These are phyloP conservation scores for Pteronura brasiliensis DNA, from an alignment of 2,113 vertebrate species.

Conservation along the genomic window DNA sequence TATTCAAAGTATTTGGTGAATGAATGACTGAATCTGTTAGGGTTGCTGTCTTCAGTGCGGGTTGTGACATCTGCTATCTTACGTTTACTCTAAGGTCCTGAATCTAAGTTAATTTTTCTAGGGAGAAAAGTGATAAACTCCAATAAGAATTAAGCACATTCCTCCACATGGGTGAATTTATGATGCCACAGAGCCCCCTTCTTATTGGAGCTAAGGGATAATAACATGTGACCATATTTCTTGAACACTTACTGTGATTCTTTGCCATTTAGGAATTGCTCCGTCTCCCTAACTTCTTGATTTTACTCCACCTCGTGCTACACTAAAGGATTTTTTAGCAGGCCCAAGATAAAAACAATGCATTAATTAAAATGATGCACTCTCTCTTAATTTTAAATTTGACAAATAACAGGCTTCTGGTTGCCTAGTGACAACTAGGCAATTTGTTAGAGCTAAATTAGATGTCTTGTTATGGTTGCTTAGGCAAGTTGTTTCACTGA, in stretches of 20 bases:
- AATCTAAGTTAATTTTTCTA: neutral
- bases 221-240: neutral
- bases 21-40: neutral
- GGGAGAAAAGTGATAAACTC: neutral
- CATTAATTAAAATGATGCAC: constrained; percentile 30
- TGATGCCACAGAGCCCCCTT: neutral
- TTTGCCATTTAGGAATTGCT: neutral
- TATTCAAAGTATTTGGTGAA: neutral
- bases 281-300: neutral
- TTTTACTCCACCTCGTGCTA: neutral
- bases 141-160: neutral
- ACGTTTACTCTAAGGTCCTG: neutral
- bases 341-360: neutral
- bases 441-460: constrained; percentile 23
- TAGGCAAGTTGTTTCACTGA: neutral
- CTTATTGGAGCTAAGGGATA: neutral
- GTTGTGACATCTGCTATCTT: neutral
- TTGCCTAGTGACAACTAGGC: neutral
- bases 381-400: neutral
- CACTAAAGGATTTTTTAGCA: neutral
- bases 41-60: neutral
- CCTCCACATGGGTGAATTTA: neutral
- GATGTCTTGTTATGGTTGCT: constrained; percentile 6
- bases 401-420: neutral
- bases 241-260: neutral